Base-by-base conservation (phyloP, 1,140 invertebrate species). In the Caenorhabditis tropicalis region DNA sequence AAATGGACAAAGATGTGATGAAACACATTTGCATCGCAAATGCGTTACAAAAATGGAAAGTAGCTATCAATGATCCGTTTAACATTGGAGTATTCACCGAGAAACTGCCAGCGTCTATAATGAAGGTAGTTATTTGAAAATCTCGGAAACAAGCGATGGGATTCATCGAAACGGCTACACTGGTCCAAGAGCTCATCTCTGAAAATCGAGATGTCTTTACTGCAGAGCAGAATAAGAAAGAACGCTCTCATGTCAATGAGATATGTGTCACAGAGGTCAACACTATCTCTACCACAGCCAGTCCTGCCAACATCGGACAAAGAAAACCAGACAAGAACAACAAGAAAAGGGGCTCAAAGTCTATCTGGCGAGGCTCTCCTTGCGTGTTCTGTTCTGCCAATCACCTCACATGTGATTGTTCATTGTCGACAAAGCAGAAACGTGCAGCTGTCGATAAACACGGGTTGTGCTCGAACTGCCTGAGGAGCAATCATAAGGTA, bases 1-100 rank as follows among this genome's bases (percentile, higher is more conserved):
- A 58, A 27, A 58, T 58, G 53, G 53, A 58, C n/a, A 58, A 29
- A 58, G 53, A 58, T 58, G 53, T 58, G 6, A 58, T 58, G 53
- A 58, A 29, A 27, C 53, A 58, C 27, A 24, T 58, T 19, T 58
- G 53, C 29, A 5, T 58, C 4, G 24, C 21, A 2, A 58, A 24
- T 19, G 24, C 53, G 5, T 6, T 58, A 5, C n/a, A 31, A 9
- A 58, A 58, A 29, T 27, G 24, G 2, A 19, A 19, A 24, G 24
- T 58, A 7, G 19, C 53, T 4, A 27, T 58, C 10, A 58, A 58
- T 16, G 53, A 58, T 58, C 53, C 53, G 24, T 58, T 58, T 19
- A 19, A 27, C 5, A 58, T 58, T 6, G 53, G 19, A 3, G 5
- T 27, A 5, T 58, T 58, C 24, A 19, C 19, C 16, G 53, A 24